These are phyloP conservation scores for Indri indri DNA, from an alignment of 2,113 vertebrate genomes.

Conservation along the genomic window DNA sequence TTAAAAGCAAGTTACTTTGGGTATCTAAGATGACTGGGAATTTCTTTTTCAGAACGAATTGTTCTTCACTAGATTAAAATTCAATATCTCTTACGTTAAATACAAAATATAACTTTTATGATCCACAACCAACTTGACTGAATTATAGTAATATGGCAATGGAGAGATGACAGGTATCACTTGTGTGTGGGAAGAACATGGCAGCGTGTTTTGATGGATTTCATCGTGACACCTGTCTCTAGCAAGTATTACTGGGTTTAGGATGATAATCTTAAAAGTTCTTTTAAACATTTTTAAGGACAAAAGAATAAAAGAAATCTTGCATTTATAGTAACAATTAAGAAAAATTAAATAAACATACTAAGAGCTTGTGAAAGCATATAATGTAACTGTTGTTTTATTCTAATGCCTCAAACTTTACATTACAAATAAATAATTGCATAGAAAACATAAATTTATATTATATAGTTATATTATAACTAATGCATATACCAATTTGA, in stretches of 20 bases:
- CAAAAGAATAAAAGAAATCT: background rate
- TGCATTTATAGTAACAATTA: background rate
- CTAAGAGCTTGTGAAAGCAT: background rate
- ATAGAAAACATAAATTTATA: background rate
- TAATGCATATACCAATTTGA: background rate
- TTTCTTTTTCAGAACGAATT: constrained; percentile 12
- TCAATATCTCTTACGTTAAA: background rate
- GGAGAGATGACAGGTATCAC: background rate
- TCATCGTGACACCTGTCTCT: background rate
- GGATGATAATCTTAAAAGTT: background rate
- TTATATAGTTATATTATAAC: background rate
- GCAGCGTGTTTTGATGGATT: constrained; percentile 10
- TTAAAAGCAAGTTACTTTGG: background rate
- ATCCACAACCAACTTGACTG: background rate
- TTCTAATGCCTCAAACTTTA: constrained; percentile 23
- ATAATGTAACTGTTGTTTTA: constrained; percentile 10
- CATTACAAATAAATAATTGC: background rate
- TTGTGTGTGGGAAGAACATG: background rate
- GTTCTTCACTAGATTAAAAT: background rate
- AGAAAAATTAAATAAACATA: background rate
- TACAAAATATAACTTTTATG: background rate
- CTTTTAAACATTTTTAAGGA: background rate
- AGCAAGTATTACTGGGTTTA: background rate
- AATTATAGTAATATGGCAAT: background rate
- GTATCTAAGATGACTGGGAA: background rate